Evolutionary conservation across 2,888 invertebrate genomes (phyloP).

Genomic region (Chironomus tentans): DNA sequence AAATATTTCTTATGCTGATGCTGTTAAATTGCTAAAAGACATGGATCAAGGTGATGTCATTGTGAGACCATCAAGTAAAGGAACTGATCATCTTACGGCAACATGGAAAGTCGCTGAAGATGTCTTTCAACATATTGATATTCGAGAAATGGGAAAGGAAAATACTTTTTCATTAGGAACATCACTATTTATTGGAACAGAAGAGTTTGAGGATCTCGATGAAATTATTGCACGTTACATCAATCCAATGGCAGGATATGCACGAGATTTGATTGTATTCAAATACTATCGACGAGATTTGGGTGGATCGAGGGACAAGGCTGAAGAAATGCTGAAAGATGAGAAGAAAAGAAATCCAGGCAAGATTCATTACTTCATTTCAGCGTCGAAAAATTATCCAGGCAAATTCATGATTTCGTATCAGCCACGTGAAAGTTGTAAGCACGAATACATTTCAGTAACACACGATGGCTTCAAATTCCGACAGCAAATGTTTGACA

Average conservation of each 20-base stretch:
- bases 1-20: conserved; percentile 88
- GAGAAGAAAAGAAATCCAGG: conserved; percentile 81
- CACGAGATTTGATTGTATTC: conserved; percentile 81
- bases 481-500: conserved; percentile 78
- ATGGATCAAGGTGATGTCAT: conserved; percentile 97
- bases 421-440: conserved; percentile 70
- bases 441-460: conserved; percentile 88
- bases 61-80: conserved; percentile 94
- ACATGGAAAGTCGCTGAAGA: conserved; percentile 97
- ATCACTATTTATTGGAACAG: conserved; percentile 75
- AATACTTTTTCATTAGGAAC: conserved; percentile 91
- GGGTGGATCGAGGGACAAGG: conserved; percentile 73
- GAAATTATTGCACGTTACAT: conserved; percentile 97
- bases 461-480: conserved; percentile 90
- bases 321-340: conserved; percentile 77
- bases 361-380: conserved; percentile 82
- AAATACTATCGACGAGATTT: conserved; percentile 78
- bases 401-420: conserved; percentile 93
- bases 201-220: conserved; percentile 97
- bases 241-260: conserved; percentile 92
- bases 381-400: conserved; percentile 75
- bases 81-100: conserved; percentile 89
- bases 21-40: conserved; percentile 78
- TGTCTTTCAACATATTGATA: conserved; percentile 93
- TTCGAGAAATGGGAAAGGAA: conserved; percentile 91